These are phyloP conservation scores for Eucriotettix oculatus DNA, from an alignment of 2,888 invertebrate genomes.

Conservation along the genomic window DNA sequence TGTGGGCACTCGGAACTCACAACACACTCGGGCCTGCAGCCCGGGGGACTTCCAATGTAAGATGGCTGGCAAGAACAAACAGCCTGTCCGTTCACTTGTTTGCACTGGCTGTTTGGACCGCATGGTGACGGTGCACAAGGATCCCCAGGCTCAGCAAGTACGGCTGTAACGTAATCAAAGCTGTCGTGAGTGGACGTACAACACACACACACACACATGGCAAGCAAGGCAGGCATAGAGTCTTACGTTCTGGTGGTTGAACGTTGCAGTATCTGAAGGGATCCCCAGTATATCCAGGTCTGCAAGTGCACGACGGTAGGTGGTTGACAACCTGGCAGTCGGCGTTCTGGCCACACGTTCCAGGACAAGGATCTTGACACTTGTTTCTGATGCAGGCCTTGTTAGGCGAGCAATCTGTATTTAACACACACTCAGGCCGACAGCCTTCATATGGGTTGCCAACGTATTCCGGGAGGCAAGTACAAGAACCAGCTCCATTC, in stretches of 20 bases:
- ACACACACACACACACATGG: background rate
- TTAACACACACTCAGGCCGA: slow-evolving; percentile 53
- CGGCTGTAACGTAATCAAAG: slow-evolving; percentile 13
- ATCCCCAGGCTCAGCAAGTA: slow-evolving; percentile 18
- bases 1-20: slow-evolving; percentile 53
- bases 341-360: slow-evolving; percentile 56
- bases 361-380: slow-evolving; percentile 61
- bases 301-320: slow-evolving; percentile 46
- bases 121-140: slow-evolving; percentile 49
- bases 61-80: slow-evolving; percentile 50
- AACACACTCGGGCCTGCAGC: slow-evolving; percentile 56
- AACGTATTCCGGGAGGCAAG: slow-evolving; percentile 29
- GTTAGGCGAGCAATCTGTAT: slow-evolving; percentile 50
- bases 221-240: slow-evolving; percentile 13
- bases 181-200: background rate
- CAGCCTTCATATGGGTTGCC: slow-evolving; percentile 19
- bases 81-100: slow-evolving; percentile 43
- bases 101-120: slow-evolving; percentile 45
- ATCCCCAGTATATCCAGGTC: slow-evolving; percentile 37
- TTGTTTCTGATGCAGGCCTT: slow-evolving; percentile 61
- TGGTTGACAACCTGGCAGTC: slow-evolving; percentile 45
- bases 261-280: slow-evolving; percentile 44
- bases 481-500: slow-evolving; percentile 34
- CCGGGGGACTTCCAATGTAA: slow-evolving; percentile 45
- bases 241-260: slow-evolving; percentile 26